phyloP scores from a whole-genome alignment of 53 echinoderm and acorn worm species.

The Antedon mediterranea region DNA sequence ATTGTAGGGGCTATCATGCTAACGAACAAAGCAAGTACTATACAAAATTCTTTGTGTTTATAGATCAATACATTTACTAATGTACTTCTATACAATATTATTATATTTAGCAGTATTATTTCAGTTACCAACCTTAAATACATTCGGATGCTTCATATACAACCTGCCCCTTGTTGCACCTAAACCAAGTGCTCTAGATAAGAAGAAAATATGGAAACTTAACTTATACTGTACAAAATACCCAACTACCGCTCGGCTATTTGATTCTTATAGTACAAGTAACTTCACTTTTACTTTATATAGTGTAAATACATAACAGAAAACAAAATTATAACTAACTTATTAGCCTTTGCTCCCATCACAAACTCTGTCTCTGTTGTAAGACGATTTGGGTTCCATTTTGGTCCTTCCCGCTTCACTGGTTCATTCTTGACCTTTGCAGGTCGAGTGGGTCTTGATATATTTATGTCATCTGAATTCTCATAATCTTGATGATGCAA shows the following conservation, averaged over 20 bases:
- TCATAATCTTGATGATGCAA: constrained; percentile 73
- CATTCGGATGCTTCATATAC: constrained; percentile 90
- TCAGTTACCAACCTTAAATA: constrained; percentile 58
- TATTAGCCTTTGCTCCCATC: constrained; percentile 92
- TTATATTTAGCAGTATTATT: no score
- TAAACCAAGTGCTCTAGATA: constrained; percentile 75
- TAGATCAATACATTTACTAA: neutral
- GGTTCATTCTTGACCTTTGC: constrained; percentile 47
- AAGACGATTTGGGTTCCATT: constrained; percentile 78
- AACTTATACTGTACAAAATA: neutral
- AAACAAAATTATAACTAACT: no score
- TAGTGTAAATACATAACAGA: no score
- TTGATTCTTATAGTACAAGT: no score
- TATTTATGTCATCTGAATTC: constrained; percentile 48
- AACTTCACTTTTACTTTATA: no score
- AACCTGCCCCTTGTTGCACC: constrained; percentile 90
- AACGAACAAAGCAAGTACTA: no score
- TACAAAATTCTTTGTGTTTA: neutral
- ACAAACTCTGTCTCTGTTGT: constrained; percentile 51
- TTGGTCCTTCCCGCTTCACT: constrained; percentile 83
- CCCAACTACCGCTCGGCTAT: no score
- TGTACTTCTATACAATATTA: no score
- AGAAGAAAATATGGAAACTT: neutral
- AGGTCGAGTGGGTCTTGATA: constrained; percentile 15
- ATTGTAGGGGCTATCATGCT: no score